Evolutionary conservation across 2,113 vertebrate species (phyloP).

Genomic region (Theristicus caerulescens): DNA sequence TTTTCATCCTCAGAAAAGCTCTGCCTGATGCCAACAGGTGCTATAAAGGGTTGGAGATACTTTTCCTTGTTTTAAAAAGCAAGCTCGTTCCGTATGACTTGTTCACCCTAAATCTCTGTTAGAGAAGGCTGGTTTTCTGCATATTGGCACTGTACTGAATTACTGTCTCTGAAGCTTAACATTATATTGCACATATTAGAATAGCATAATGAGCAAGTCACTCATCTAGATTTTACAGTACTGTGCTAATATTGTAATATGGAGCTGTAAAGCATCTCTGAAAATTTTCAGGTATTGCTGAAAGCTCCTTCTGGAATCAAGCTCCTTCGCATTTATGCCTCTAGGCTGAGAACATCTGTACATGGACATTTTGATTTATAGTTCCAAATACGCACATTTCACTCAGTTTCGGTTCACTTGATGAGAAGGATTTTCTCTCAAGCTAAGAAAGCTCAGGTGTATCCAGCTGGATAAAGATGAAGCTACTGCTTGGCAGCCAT

Average conservation of each 20-base stretch:
- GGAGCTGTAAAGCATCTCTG: neutral
- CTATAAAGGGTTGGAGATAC: neutral
- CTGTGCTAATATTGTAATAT: neutral
- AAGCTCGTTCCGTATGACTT: neutral
- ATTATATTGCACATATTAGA: neutral
- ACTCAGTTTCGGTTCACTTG: neutral
- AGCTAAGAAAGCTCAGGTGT: constrained; percentile 25
- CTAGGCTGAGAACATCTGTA: neutral
- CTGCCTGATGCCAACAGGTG: neutral
- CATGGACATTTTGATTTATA: neutral
- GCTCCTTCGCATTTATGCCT: neutral
- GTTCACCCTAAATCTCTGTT: neutral
- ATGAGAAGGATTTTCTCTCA: neutral
- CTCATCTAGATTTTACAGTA: neutral
- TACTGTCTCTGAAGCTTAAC: neutral
- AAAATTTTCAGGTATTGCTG: neutral
- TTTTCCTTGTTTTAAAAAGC: neutral
- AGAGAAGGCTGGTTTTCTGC: neutral
- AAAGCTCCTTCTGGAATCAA: neutral
- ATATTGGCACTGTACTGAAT: neutral
- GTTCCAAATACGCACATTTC: neutral
- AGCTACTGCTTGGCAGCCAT: constrained; percentile 31
- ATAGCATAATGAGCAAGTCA: neutral
- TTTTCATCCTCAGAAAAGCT: neutral
- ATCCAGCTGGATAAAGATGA: constrained; percentile 24